A percentile compares a stretch with the other conserved stretches of the same genome.
Evolutionary conservation across 2,113 vertebrate genomes (phyloP).

Genomic region (Silurus meridionalis): DNA sequence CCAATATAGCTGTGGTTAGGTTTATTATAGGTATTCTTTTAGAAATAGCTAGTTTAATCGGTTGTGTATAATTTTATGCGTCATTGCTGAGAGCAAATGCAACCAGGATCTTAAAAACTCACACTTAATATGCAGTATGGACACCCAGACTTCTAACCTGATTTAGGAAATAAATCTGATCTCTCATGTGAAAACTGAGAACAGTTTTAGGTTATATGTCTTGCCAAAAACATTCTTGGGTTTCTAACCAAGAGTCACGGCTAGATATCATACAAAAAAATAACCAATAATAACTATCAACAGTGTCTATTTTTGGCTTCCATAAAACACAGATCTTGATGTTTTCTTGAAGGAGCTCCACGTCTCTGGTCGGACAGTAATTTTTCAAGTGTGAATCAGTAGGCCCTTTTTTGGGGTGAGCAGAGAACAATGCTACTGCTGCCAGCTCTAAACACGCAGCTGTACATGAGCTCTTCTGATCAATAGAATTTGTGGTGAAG

Average conservation of each 20-base stretch:
- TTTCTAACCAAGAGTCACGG: not conserved
- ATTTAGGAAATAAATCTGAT: not conserved
- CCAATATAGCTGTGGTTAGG: not conserved
- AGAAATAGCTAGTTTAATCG: not conserved
- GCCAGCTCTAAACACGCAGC: conserved; percentile 15
- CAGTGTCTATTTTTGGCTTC: not conserved
- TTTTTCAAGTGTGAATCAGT: conserved; percentile 2
- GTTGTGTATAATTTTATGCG: not conserved
- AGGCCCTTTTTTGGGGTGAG: not conserved
- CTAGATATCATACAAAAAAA: not conserved
- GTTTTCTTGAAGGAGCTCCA: not conserved
- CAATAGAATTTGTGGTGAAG: conserved; percentile 39
- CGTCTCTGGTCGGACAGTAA: not conserved
- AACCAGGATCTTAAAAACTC: not conserved
- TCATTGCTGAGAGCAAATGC: not conserved
- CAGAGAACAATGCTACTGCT: not conserved
- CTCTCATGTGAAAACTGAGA: not conserved
- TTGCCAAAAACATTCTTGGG: not conserved
- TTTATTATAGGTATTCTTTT: not conserved
- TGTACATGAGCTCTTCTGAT: conserved; percentile 29
- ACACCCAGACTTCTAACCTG: not conserved
- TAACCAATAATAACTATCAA: not conserved
- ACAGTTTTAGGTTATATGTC: not conserved
- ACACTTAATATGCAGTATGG: not conserved
- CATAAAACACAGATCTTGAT: not conserved